A percentile compares a stretch with the other conserved stretches of the same genome.
phyloP scores from a whole-genome alignment of 2,113 vertebrate species.

The Dunckerocampus dactyliophorus region DNA sequence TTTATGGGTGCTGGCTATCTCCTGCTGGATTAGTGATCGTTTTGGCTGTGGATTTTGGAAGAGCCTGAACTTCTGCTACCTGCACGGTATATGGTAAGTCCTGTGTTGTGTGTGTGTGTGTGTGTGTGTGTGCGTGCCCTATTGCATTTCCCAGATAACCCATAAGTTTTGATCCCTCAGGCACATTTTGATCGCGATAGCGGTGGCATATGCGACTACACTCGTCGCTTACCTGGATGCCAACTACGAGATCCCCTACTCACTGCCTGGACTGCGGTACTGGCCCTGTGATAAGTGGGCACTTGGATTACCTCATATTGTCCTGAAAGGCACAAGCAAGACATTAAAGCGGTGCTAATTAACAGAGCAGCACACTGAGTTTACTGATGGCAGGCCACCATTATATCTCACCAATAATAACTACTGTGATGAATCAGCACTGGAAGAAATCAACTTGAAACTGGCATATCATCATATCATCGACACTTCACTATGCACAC shows the following conservation, averaged over 20 bases:
- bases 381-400: not conserved
- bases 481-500: no score
- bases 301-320: constrained; percentile 81
- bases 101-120: not conserved
- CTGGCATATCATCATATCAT: no score
- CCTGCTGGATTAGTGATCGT: constrained; percentile 88
- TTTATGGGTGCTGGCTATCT: constrained; percentile 82
- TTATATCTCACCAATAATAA: not conserved
- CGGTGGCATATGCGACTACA: constrained; percentile 78
- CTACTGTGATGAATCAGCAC: no score
- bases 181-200: constrained; percentile 87
- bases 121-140: not conserved
- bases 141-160: not conserved
- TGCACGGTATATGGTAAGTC: constrained; percentile 92
- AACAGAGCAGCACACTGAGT: not conserved
- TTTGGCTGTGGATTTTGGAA: constrained; percentile 87
- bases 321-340: constrained; percentile 52
- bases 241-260: constrained; percentile 75
- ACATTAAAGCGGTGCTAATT: constrained; percentile 73
- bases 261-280: constrained; percentile 78
- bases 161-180: constrained; percentile 58
- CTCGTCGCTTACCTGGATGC: constrained; percentile 81
- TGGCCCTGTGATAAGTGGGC: constrained; percentile 83
- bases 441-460: no score
- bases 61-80: constrained; percentile 83